phyloP scores from a whole-genome alignment of 2,888 invertebrate species.

The Drosophila neoperkinsi region DNA sequence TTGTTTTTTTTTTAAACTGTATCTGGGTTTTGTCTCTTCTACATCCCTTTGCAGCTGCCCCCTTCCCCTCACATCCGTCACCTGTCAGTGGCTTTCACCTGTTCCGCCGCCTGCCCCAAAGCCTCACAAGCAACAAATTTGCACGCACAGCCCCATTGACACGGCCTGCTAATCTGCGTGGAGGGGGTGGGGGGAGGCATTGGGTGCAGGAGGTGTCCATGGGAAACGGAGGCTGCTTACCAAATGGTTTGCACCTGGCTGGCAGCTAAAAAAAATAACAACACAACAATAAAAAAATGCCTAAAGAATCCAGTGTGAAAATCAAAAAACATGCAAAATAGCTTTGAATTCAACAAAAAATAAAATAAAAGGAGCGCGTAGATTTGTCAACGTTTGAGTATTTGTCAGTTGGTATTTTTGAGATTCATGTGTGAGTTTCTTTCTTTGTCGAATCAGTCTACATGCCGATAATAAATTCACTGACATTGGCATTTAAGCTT shows the following conservation, averaged over 20 bases:
- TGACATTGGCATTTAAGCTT: slow-evolving; percentile 52
- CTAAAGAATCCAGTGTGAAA: slow-evolving; percentile 38
- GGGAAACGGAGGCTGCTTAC: slow-evolving; percentile 28
- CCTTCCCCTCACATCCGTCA: too few species aligned
- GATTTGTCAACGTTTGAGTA: slow-evolving; percentile 53
- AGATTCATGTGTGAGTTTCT: slow-evolving; percentile 18
- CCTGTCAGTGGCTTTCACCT: slow-evolving; percentile 11
- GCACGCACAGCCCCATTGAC: slow-evolving; percentile 73
- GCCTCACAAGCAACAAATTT: slow-evolving; percentile 65
- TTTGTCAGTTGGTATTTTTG: slow-evolving; percentile 26
- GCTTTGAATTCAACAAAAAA: slow-evolving; percentile 41
- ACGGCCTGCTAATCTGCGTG: slow-evolving; percentile 67
- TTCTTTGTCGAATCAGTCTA: background rate
- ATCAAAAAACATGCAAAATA: slow-evolving; percentile 71
- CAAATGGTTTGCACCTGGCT: slow-evolving; percentile 41
- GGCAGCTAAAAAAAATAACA: slow-evolving; percentile 19
- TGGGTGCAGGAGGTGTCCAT: slow-evolving; percentile 1
- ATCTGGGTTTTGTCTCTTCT: background rate
- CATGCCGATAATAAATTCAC: slow-evolving; percentile 50
- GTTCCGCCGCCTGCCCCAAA: slow-evolving; percentile 35
- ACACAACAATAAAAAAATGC: slow-evolving; percentile 15
- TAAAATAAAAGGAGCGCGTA: slow-evolving; percentile 25
- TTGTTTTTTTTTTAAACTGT: background rate
- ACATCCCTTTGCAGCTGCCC: background rate
- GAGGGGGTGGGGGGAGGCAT: background rate